Percentiles rank a stretch among this genome's conserved stretches.
Evolutionary conservation across 2,113 vertebrate genomes (phyloP).

Genomic region (Loxodonta africana): DNA sequence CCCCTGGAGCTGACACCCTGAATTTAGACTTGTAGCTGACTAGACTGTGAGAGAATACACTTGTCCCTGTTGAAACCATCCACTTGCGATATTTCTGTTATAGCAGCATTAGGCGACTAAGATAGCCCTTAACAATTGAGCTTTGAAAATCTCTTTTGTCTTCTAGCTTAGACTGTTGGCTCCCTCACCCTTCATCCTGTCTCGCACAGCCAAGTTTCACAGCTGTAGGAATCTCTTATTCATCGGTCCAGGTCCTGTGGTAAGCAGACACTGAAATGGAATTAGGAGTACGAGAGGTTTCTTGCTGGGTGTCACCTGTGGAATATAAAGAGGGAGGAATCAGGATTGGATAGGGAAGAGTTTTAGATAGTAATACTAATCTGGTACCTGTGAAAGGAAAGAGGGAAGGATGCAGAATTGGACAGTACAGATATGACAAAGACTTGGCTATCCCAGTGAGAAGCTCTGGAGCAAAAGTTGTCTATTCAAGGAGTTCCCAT

Average conservation of each 20-base stretch:
- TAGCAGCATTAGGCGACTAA: no score
- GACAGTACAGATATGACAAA: neutral
- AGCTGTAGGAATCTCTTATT: neutral
- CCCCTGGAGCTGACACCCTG: no score
- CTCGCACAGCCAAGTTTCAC: neutral
- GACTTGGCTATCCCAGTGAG: neutral
- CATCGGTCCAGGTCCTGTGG: neutral
- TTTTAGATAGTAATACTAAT: neutral
- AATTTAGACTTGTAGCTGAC: no score
- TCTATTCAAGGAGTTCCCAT: neutral
- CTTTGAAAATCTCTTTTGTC: neutral
- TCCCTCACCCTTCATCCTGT: neutral
- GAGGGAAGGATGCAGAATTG: neutral
- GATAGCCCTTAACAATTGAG: neutral
- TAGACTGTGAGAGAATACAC: no score
- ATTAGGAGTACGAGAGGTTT: neutral
- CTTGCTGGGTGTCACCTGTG: neutral
- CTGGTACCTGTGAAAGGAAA: neutral
- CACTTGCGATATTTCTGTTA: no score
- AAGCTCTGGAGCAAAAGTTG: neutral
- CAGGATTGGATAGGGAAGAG: neutral
- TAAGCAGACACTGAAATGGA: neutral
- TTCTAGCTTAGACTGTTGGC: neutral
- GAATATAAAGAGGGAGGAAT: neutral
- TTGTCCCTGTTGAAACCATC: no score